Base-by-base conservation (phyloP, 2,113 vertebrate species). In the Atherinomorus stipes region DNA sequence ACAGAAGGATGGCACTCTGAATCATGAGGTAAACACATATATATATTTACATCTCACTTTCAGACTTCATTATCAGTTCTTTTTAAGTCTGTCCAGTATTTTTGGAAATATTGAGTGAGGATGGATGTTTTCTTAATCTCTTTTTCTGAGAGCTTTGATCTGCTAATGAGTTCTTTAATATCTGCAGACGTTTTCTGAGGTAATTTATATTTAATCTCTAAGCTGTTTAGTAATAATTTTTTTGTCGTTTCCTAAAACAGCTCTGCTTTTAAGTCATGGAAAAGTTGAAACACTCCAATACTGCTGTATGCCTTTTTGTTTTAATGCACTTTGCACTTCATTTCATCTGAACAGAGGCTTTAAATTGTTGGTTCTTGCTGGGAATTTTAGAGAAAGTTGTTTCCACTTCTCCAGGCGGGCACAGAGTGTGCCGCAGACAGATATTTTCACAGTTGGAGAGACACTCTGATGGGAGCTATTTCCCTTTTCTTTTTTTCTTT, bases 401-500 rank as follows among this genome's bases (percentile, higher is more conserved):
- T 77, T 59, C 49, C 12, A 2, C 78, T 64, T 81, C 34, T 61
- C 12, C 51, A 59, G 52, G 37, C 64, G 12, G 64, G 56, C 23
- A 0, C 44, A 54, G 54, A 63, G 44, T 66, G 67, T 53, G 57
- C 40, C 67, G 12, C 10, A 42, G 64, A 56, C 18, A 77, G 74
- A 80, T 70, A 65, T 78, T 77, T 87, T 80, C 64, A 74, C 78
- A 80, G 78, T 50, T 26, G 64, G 76, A 61, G 80, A 78, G 63
- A 40, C 78, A 19, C 54, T 66, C 54, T 59, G 57, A 82, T 66
- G 65, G 5, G 34, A 72, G 51, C 69, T 59, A 25, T 71, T 50
- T 44, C 74, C 62, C 71, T 79, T 74, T 64, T 76, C 71, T 75
- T 9, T 23, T 53, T 59, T 57, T 37, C 31, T 45, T 54, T 58